Base-by-base conservation (phyloP, 2,888 invertebrate species). In the Geophilus truncorum region DNA sequence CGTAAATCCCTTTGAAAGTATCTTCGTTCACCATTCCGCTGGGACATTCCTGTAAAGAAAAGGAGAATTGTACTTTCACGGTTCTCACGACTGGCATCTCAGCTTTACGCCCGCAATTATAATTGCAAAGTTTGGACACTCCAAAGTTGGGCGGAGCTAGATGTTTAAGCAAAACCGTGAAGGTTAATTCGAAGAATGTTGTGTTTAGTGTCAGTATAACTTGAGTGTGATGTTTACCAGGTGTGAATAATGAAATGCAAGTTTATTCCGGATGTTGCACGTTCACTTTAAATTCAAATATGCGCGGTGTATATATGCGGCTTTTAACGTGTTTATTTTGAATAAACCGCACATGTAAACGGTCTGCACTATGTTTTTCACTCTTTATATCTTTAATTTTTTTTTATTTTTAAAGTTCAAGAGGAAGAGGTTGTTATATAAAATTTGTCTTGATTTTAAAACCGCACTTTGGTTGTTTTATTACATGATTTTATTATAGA, bases 21-120 rank as follows among this genome's bases (percentile, higher is more conserved):
- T 97, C 97, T 88, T 98, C 97, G 86, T 96, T 96, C 77, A 98
- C 97, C 81, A 97, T 94, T 76, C 98, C 98, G 86, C 96, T 96
- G 6, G 98, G 97, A 89, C 96, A 97, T 88, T 96, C 95, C 96
- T 96, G 91, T n/a, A 91, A 92, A 32, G 86, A 87, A 85, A 85
- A 84, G 81, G 81, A 40, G 15, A 12, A 40, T 40, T 40, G 2
- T 40, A 40, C 15, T 40, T 15, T 40, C 40, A 12, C 2, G 15
- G 2, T 12, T 32, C 32, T 9, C 9, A 51, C 0, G 18, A 1
- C n/a, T 12, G 45, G n/a, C n/a, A 15, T n/a, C n/a, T 45, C 45
- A n/a, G 15, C 45, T 45, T 45, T 45, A 45, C n/a, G 45, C n/a
- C n/a, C n/a, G n/a, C 51, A 51, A 51, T 51, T 51, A 21, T 51